Evolutionary conservation across 37 sponge, comb jelly and placozoan species (phyloP), one percentile per base, ranked within the genome.

Genomic region (Halichondria panicea): DNA sequence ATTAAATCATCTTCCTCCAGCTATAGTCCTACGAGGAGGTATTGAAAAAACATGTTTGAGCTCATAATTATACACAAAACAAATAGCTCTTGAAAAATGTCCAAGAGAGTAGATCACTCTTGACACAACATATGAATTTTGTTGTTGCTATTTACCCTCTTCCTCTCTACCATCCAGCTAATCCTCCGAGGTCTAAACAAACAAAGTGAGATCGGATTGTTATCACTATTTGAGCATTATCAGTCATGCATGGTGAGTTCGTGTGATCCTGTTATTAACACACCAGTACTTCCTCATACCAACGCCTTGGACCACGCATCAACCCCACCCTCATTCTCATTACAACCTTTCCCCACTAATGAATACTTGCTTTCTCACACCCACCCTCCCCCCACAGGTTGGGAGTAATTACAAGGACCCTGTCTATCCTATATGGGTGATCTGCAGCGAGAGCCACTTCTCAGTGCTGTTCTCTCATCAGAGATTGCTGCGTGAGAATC

Each of bases 371-470:
- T 31, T 13, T 71, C 55, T n/a, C n/a, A n/a, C n/a, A n/a, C n/a
- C n/a, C n/a, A n/a, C n/a, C n/a, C 38, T 5, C 1, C 15, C 42
- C 46, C n/a, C n/a, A n/a, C 61, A 94, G 95, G 93, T 96, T 11
- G 97, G 97, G 1, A 75, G 67, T 25, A 48, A 87, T 55, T 84
- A 87, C 42, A 96, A 96, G 71, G 65, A 78, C n/a, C 91, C 93
- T 9, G 79, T 55, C 2, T 83, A 72, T 75, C 94, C 94, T 13
- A 79, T 93, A 9, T 96, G 92, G 92, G 93, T 96, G 43, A 85
- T 96, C 7, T 96, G 93, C 48, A 83, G 91, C 70, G 97, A 96
- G 64, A 93, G 94, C 56, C 97, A 96, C 61, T 96, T 88, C 68
- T 63, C 88, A 60, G 97, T 96, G 0, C 80, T 96, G 8, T 96